Evolutionary conservation across 2,797 vertebrate species (phyloP).

Genomic region (Echeneis naucrates): DNA sequence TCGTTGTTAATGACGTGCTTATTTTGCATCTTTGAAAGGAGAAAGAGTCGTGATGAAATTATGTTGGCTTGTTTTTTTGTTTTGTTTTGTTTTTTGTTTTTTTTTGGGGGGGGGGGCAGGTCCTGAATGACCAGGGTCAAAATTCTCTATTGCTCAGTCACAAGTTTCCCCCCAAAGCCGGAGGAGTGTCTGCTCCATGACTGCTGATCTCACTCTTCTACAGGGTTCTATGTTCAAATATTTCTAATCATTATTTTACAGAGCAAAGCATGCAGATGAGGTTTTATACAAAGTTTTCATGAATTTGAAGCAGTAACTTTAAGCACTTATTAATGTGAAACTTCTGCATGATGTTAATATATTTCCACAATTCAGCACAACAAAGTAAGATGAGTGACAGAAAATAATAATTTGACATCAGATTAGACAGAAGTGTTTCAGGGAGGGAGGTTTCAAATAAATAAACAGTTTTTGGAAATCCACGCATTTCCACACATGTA

Average conservation of each 20-base stretch:
- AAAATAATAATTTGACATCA: background rate
- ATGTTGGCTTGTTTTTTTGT: too few relatives aligned
- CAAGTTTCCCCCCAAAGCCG: too few relatives aligned
- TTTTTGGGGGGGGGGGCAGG: background rate
- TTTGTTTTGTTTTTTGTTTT: constrained; percentile 2
- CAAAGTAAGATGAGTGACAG: background rate
- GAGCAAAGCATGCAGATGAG: too few relatives aligned
- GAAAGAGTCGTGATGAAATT: background rate
- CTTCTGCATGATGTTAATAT: background rate
- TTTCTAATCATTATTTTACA: too few relatives aligned
- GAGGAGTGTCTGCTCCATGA: too few relatives aligned
- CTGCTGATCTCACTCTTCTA: too few relatives aligned
- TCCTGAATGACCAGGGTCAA: constrained; percentile 5
- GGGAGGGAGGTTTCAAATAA: background rate
- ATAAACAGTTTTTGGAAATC: too few relatives aligned
- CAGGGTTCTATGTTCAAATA: too few relatives aligned
- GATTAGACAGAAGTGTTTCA: background rate
- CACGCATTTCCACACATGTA: constrained; percentile 1
- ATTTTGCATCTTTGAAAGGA: background rate
- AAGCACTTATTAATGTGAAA: too few relatives aligned
- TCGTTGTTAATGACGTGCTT: background rate
- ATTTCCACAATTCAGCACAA: background rate
- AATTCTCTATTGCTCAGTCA: too few relatives aligned
- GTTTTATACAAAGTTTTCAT: too few relatives aligned
- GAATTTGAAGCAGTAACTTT: too few relatives aligned